phyloP scores from a whole-genome alignment of 2,888 invertebrate genomes.

The Eristalis tenax region DNA sequence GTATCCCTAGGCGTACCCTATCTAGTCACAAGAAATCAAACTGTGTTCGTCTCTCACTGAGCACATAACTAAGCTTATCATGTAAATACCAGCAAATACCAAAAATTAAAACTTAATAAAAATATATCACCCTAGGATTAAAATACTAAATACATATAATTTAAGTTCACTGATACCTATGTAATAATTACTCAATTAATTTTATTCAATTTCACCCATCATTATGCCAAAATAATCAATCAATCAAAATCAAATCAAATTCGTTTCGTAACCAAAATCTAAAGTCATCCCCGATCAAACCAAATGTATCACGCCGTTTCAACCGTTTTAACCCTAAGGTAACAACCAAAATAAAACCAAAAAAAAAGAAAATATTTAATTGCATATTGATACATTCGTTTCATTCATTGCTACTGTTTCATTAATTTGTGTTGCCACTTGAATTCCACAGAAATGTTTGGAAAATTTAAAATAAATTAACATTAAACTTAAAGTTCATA shows the following conservation, averaged over 20 bases:
- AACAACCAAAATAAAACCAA: conserved; percentile 80
- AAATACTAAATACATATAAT: conserved; percentile 1
- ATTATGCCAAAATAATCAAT: conserved; percentile 55
- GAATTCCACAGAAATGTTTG: background rate
- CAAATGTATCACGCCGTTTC: conserved; percentile 98
- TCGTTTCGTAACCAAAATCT: conserved; percentile 65
- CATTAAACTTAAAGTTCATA: conserved; percentile 14
- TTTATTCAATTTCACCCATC: conserved; percentile 69
- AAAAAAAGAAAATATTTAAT: conserved; percentile 7
- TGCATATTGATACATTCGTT: conserved; percentile 59
- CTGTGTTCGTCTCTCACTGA: background rate
- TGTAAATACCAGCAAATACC: conserved; percentile 29
- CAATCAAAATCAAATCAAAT: conserved; percentile 65
- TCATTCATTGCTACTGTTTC: conserved; percentile 65
- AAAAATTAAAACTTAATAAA: background rate
- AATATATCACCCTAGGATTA: background rate
- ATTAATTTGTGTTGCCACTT: conserved; percentile 63
- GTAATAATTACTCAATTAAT: conserved; percentile 62
- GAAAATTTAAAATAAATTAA: conserved; percentile 1
- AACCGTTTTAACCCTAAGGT: conserved; percentile 96
- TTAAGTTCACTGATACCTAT: conserved; percentile 45
- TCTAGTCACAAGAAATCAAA: too few species aligned
- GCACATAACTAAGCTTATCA: background rate
- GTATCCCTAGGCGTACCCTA: too few species aligned
- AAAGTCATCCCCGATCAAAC: conserved; percentile 83